A percentile compares a stretch with the other conserved stretches of the same genome.
Evolutionary conservation across 2,888 invertebrate species (phyloP).

Genomic region (Steromphala cineraria): DNA sequence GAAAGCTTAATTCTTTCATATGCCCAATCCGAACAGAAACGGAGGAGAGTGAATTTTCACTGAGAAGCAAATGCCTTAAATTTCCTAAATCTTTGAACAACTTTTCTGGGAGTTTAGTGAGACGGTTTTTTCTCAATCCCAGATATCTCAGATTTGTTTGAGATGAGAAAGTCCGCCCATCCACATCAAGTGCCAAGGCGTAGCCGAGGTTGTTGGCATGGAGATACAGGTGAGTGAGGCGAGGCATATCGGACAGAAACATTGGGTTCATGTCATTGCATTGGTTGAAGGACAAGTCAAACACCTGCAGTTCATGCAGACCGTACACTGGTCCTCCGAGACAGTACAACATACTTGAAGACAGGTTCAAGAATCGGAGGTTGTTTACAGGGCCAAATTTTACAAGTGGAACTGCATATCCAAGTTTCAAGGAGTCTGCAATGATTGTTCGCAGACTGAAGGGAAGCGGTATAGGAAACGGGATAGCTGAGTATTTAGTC

Average conservation of each 20-base stretch:
- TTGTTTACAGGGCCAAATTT: neutral
- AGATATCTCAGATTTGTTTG: neutral
- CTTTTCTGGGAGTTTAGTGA: neutral
- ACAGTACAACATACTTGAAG: neutral
- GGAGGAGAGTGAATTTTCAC: neutral
- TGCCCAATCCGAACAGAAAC: neutral
- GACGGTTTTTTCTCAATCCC: neutral
- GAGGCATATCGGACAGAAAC: conserved; percentile 20
- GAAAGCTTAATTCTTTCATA: neutral
- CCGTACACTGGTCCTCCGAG: neutral
- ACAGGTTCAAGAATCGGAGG: neutral
- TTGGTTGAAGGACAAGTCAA: conserved; percentile 14
- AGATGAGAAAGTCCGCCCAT: neutral
- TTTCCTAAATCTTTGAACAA: neutral
- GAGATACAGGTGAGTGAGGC: conserved; percentile 19
- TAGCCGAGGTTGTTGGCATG: conserved; percentile 17
- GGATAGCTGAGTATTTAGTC: too few species aligned
- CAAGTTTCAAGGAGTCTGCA: neutral
- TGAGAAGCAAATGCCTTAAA: neutral
- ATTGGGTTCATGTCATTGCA: neutral
- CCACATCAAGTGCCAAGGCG: neutral
- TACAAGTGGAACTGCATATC: neutral
- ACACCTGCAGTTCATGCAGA: neutral
- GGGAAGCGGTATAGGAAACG: neutral
- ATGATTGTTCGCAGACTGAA: neutral